Evolutionary conservation across 2,888 invertebrate species (phyloP), one percentile per base, ranked within the genome.

Genomic region (Helleia helle): DNA sequence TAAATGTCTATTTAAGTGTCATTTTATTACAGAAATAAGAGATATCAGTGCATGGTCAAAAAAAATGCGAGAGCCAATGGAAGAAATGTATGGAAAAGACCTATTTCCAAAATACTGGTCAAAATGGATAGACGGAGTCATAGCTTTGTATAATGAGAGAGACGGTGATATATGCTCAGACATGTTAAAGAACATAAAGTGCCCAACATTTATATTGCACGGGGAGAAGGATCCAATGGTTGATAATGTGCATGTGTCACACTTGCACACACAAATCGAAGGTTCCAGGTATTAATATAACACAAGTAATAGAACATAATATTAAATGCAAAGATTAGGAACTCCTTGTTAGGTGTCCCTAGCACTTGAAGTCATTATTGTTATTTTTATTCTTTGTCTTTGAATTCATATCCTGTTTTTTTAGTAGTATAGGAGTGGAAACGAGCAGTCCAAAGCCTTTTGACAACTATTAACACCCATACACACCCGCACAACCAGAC

Each of bases 221-320:
- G 96, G 96, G 0, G 87, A 88, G 49, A 93, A 93, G 62, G 96
- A 97, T 72, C 88, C 91, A 0, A 79, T 95, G 74, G 89, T 96
- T 1, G 88, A 90, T 1, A 62, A 77, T 12, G 90, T 91, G 46
- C 96, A 96, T 77, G 87, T 91, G 0, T 83, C 89, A 1, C 91
- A 91, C 73, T 74, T 96, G 12, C 83, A 88, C 38, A 79, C 89
- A 8, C 83, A 91, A 54, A 93, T 95, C 38, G 70, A 75, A 43
- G 76, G 86, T 24, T 88, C 92, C 11, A 88, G 84, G 94, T 94
- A 73, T 66, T 67, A 68, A 42, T 49, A 36, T 34, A 40, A 26
- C 40, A 39, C 12, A 8, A 8, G 25, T 1, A 8, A n/a, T n/a
- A n/a, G n/a, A n/a, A n/a, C n/a, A n/a, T n/a, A n/a, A n/a, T n/a